Evolutionary conservation across 2,888 invertebrate species (phyloP).

Genomic region (Thymelicus acteon): DNA sequence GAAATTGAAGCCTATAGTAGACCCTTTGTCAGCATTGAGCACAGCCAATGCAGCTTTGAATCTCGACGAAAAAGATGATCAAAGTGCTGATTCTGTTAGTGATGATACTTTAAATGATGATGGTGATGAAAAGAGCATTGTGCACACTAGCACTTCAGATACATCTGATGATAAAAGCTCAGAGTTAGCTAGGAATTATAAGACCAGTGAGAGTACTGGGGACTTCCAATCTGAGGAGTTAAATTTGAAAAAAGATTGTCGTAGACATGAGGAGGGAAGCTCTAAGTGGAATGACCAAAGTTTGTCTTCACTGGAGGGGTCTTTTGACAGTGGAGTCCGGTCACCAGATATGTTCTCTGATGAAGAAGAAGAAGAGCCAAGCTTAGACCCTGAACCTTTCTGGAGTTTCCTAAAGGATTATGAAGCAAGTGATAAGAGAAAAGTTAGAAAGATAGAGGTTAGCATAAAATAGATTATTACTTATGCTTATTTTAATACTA

Average conservation of each 20-base stretch:
- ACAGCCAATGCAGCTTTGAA: constrained; percentile 54
- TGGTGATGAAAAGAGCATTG: constrained; percentile 15
- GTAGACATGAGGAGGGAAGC: constrained; percentile 54
- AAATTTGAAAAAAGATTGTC: constrained; percentile 53
- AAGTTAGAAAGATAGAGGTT: constrained; percentile 73
- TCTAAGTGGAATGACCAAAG: constrained; percentile 76
- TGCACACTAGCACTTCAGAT: constrained; percentile 36
- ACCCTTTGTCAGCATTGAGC: constrained; percentile 71
- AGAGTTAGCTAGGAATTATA: constrained; percentile 55
- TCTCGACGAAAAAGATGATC: constrained; percentile 56
- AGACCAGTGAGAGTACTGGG: constrained; percentile 62
- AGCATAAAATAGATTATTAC: constrained; percentile 33
- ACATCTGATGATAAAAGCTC: constrained; percentile 52
- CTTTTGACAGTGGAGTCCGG: constrained; percentile 78
- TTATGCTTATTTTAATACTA: too few relatives aligned
- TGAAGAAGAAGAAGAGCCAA: constrained; percentile 73
- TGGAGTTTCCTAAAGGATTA: constrained; percentile 71
- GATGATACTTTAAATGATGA: constrained; percentile 7
- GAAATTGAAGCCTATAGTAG: constrained; percentile 76
- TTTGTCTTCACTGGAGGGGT: constrained; percentile 74
- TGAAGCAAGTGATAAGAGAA: constrained; percentile 72
- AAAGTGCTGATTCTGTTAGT: constrained; percentile 39
- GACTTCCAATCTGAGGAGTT: constrained; percentile 68
- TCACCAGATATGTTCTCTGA: constrained; percentile 89
- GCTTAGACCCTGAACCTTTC: constrained; percentile 54